These are phyloP conservation scores for Sorex araneus DNA, from an alignment of 2,113 vertebrate genomes.

Conservation along the genomic window DNA sequence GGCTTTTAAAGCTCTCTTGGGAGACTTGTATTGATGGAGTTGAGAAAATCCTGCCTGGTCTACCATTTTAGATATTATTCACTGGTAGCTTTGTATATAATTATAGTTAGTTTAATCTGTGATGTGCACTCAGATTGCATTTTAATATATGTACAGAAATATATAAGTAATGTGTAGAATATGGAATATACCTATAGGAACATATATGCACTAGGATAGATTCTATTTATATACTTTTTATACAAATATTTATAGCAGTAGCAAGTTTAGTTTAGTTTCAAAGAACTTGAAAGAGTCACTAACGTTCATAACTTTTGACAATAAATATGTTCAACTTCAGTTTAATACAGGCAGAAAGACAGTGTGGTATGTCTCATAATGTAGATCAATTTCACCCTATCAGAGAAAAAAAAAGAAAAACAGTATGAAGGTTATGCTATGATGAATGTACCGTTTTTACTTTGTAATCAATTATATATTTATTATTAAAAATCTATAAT, in stretches of 20 bases:
- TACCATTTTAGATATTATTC: conserved; percentile 23
- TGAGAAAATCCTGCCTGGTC: not conserved
- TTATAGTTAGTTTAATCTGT: not conserved
- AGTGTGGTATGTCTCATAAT: not conserved
- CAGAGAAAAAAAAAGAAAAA: not conserved
- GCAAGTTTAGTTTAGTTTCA: not conserved
- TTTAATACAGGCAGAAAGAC: not conserved
- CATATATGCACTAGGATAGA: too few relatives aligned
- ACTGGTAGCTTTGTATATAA: not conserved
- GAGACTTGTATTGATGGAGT: not conserved
- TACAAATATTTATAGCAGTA: not conserved
- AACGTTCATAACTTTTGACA: not conserved
- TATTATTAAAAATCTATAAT: too few relatives aligned
- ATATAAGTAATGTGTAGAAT: not conserved
- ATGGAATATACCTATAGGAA: too few relatives aligned
- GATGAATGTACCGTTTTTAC: too few relatives aligned
- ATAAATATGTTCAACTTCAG: not conserved
- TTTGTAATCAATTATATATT: too few relatives aligned
- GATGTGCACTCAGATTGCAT: not conserved
- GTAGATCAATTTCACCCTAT: not conserved
- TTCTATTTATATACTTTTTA: not conserved
- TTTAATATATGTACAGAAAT: not conserved
- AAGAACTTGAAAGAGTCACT: not conserved
- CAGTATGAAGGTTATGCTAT: not conserved
- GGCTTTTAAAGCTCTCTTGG: conserved; percentile 12